phyloP scores from a whole-genome alignment of 2,797 vertebrate genomes.

The Phaenicophaeus curvirostris region DNA sequence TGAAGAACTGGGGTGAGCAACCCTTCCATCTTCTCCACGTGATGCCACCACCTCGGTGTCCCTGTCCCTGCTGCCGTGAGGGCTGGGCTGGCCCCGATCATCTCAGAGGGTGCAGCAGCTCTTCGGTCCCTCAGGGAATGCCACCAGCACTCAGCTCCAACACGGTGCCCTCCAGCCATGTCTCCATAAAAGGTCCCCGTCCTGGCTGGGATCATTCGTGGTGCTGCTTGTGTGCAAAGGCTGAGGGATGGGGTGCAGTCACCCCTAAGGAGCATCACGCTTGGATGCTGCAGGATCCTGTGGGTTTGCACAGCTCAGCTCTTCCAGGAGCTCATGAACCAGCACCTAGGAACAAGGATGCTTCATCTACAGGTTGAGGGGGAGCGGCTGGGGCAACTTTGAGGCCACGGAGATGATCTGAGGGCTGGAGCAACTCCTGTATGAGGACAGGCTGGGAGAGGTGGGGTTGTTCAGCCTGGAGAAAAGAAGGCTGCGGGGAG shows the following conservation, averaged over 20 bases:
- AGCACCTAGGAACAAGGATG: rapidly evolving
- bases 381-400: background rate
- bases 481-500: too few relatives aligned
- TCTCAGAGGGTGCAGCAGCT: background rate
- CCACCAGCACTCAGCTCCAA: background rate
- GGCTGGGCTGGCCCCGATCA: background rate
- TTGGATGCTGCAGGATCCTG: background rate
- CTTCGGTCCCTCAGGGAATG: background rate
- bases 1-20: background rate
- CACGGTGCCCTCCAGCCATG: rapidly evolving
- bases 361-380: background rate
- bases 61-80: background rate
- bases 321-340: background rate
- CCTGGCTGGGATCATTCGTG: rapidly evolving
- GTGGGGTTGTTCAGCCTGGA: too few relatives aligned
- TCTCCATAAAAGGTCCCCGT: background rate
- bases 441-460: too few relatives aligned
- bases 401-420: too few relatives aligned
- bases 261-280: background rate
- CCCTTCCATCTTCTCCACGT: background rate
- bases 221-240: background rate
- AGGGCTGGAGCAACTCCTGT: too few relatives aligned
- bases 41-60: background rate
- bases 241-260: background rate
- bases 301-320: background rate